phyloP scores from a whole-genome alignment of 1,140 invertebrate species.

The Dinoponera quadriceps region DNA sequence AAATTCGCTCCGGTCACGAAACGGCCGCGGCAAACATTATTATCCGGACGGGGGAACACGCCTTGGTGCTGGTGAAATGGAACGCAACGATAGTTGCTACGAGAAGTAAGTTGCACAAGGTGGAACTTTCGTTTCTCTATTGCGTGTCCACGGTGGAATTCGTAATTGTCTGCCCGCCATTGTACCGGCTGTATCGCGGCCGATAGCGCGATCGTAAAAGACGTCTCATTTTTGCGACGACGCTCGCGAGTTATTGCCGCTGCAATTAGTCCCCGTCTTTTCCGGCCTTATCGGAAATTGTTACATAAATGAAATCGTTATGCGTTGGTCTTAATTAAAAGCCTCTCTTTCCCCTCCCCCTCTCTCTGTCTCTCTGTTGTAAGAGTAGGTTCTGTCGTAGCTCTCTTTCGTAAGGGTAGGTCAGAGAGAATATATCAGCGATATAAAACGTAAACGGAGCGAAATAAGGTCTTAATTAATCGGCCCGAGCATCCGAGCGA shows the following conservation, averaged over 20 bases:
- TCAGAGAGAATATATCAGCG: slow-evolving; percentile 8
- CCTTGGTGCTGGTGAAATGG: neutral
- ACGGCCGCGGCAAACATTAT: slow-evolving; percentile 30
- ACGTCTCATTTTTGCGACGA: neutral
- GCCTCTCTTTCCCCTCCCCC: too few species aligned
- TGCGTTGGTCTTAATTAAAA: slow-evolving; percentile 35
- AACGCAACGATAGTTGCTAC: neutral
- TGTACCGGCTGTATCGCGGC: neutral
- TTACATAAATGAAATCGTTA: slow-evolving; percentile 25
- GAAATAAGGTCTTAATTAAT: slow-evolving; percentile 13
- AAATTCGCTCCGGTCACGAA: slow-evolving; percentile 52
- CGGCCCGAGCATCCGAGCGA: neutral
- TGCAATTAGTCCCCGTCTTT: neutral
- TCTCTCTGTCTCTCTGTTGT: too few species aligned
- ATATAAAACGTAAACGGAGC: slow-evolving; percentile 21
- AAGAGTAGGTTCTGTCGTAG: too few species aligned
- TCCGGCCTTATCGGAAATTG: neutral
- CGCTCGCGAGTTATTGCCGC: neutral
- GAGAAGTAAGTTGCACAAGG: slow-evolving; percentile 8
- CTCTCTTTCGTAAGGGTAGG: slow-evolving; percentile 13
- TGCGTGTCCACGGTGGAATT: neutral
- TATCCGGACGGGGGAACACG: neutral
- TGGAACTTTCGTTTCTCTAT: slow-evolving; percentile 18
- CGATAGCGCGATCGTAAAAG: slow-evolving; percentile 1
- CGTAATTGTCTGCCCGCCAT: neutral